Evolutionary conservation across 2,113 vertebrate species (phyloP), one percentile per base, ranked within the genome.

Genomic region (Sinocyclocheilus maitianheensis): DNA sequence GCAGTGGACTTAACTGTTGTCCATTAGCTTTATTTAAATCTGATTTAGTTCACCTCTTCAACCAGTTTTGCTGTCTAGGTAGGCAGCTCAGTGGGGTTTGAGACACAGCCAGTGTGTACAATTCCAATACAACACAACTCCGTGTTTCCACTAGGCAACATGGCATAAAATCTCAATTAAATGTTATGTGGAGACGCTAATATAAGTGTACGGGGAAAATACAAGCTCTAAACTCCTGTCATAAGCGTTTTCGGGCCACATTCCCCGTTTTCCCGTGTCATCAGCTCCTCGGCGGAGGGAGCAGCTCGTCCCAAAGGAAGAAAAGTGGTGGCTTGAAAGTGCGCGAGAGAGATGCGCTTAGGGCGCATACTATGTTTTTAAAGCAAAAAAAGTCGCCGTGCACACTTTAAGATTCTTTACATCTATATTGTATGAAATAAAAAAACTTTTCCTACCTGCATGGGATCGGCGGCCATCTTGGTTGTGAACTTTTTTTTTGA

Each of bases 401-500:
- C 40, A 71, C 65, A 11, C 18, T 34, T 83, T 1, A 74, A 75
- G 22, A 60, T 24, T 22, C 9, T 37, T 63, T 30, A 82, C 63
- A 34, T 51, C 37, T 37, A 16, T 22, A 43, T 83, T 84, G 26
- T 30, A 65, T 40, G 46, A 84, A 74, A 84, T 94, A 93, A 89
- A 90, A 90, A 90, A 94, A 95, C 93, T 95, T 95, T 95, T 94
- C 94, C 93, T 95, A 95, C 95, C 95, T 95, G 95, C 95, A 95
- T 94, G 92, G 94, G 94, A 89, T 95, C 95, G 91, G 94, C 94
- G 91, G 95, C 95, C 95, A 95, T 95, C 94, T 95, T 95, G 94
- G 92, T 93, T 94, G 92, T 94, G 92, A 93, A 93, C 91, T 94
- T 22, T 84, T 83, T 94, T 83, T 84, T 94, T 94, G 93, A 94